Conservation (phyloP, 2,113 vertebrate genomes). For the Anhinga anhinga region DNA sequence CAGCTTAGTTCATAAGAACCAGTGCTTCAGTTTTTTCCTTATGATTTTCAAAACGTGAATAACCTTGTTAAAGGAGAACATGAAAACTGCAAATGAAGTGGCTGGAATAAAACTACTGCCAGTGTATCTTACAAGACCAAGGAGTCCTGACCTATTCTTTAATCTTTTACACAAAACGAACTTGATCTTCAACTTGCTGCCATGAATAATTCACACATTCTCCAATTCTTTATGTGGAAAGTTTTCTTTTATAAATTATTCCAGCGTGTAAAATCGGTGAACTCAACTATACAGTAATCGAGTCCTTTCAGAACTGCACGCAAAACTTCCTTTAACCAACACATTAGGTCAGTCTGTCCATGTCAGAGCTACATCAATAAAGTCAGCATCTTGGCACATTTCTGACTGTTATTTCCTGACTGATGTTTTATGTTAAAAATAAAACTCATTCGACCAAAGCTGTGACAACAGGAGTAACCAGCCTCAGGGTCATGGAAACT, state of each 20-base stretch:
- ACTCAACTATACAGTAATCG: not conserved
- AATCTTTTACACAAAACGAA: not conserved
- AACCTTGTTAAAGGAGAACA: not conserved
- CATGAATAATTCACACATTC: not conserved
- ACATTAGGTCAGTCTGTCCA: not conserved
- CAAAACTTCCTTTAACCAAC: not conserved
- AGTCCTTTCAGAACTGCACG: not conserved
- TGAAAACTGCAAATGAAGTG: not conserved
- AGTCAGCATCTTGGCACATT: not conserved
- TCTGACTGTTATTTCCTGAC: not conserved
- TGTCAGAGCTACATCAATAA: not conserved
- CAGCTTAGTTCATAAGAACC: not conserved
- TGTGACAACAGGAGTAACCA: not conserved
- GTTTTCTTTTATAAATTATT: not conserved
- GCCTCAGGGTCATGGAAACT: not conserved
- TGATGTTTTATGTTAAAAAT: not conserved
- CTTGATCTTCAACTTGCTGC: not conserved
- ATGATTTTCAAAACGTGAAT: not conserved
- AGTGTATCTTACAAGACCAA: not conserved
- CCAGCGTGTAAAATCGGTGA: not conserved
- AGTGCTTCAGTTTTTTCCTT: not conserved
- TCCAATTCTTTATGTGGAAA: not conserved
- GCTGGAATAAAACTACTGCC: not conserved
- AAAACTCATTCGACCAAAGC: slow-evolving; percentile 1
- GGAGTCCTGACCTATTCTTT: not conserved